Evolutionary conservation across 2,888 invertebrate species (phyloP).

Genomic region (Hipparchia semele): DNA sequence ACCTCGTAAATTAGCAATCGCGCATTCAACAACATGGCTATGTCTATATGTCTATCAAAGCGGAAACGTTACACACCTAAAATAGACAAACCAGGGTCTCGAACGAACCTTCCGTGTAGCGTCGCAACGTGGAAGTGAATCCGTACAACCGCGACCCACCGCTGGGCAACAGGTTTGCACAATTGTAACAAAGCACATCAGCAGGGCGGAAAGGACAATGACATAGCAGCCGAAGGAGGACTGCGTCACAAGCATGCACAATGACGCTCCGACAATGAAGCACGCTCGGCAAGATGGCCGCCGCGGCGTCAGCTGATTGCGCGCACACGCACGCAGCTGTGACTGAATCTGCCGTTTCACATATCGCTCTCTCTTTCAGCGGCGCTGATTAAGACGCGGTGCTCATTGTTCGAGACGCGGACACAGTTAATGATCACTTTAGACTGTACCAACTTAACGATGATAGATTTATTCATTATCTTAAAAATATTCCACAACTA

Average conservation of each 20-base stretch:
- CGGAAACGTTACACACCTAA: constrained; percentile 71
- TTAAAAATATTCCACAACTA: constrained; percentile 8
- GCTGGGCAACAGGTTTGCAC: constrained; percentile 50
- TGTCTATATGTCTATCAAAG: constrained; percentile 46
- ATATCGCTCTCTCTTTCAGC: constrained; percentile 67
- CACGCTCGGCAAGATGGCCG: constrained; percentile 79
- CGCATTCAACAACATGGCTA: constrained; percentile 41
- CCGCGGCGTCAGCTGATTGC: constrained; percentile 77
- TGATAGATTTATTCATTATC: constrained; percentile 5
- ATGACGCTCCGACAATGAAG: constrained; percentile 74
- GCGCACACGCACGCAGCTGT: constrained; percentile 78
- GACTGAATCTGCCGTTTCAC: constrained; percentile 46
- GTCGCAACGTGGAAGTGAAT: constrained; percentile 59
- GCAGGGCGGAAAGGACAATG: constrained; percentile 67
- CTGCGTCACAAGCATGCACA: constrained; percentile 70
- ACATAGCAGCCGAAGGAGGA: constrained; percentile 70
- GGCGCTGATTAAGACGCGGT: constrained; percentile 35
- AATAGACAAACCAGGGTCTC: constrained; percentile 75
- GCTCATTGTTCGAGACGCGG: constrained; percentile 33
- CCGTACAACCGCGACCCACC: constrained; percentile 27
- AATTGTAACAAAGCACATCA: constrained; percentile 51
- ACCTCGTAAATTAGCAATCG: constrained; percentile 36
- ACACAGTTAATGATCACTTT: constrained; percentile 24
- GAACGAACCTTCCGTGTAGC: constrained; percentile 63
- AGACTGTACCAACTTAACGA: constrained; percentile 13